A percentile compares a stretch with the other conserved stretches of the same genome.
Conservation (phyloP, 37 sponge, comb jelly and placozoan genomes). For the Hormiphora californensis region DNA sequence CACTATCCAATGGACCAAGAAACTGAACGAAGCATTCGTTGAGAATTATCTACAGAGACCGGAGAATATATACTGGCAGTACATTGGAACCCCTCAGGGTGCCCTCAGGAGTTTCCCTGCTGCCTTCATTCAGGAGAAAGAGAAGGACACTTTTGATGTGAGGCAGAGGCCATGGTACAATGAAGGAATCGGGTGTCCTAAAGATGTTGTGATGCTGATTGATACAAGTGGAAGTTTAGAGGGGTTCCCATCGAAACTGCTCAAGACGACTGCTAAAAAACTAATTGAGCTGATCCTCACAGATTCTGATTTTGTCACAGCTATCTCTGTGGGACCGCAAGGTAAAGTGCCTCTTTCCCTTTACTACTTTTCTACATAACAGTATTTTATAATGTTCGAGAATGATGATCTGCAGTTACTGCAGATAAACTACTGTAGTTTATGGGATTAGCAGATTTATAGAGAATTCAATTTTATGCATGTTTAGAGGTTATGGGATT, state of each 20-base stretch:
- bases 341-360: background rate
- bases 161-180: conserved; percentile 9
- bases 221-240: background rate
- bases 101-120: background rate
- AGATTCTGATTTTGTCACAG: background rate
- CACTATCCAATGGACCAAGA: conserved; percentile 13
- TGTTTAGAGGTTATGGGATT: too few relatives aligned
- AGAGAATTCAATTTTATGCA: too few relatives aligned
- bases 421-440: too few relatives aligned
- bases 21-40: background rate
- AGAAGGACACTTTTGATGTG: conserved; percentile 11
- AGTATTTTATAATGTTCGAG: too few relatives aligned
- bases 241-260: conserved; percentile 1
- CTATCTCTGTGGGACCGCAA: background rate
- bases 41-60: background rate
- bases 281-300: background rate
- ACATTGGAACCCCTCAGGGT: background rate
- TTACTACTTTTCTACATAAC: too few relatives aligned
- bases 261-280: background rate
- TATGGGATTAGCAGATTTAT: too few relatives aligned
- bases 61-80: conserved; percentile 5
- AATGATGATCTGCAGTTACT: too few relatives aligned
- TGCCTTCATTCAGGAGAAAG: conserved; percentile 5
- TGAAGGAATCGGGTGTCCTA: background rate
- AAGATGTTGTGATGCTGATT: background rate